These are phyloP conservation scores for Entomobrya proxima DNA, from an alignment of 2,888 invertebrate species.

Conservation along the genomic window DNA sequence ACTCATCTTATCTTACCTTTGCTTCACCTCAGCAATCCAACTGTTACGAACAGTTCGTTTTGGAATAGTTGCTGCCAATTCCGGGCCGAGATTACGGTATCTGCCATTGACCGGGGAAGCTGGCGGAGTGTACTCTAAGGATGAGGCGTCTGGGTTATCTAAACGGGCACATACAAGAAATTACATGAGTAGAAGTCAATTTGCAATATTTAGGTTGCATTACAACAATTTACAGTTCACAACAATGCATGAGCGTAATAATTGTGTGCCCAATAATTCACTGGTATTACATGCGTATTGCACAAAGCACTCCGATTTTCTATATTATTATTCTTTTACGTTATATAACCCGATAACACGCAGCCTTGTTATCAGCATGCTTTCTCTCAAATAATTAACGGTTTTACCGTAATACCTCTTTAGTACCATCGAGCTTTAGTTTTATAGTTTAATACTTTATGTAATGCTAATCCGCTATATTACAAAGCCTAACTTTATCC, in stretches of 20 bases:
- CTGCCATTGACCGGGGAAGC: conserved; percentile 72
- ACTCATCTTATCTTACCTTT: conserved; percentile 59
- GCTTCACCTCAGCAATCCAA: conserved; percentile 71
- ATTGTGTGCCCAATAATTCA: neutral
- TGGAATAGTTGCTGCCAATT: conserved; percentile 75
- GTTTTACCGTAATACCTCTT: conserved; percentile 50
- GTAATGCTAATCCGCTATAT: conserved; percentile 10
- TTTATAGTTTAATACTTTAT: neutral
- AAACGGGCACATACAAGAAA: neutral
- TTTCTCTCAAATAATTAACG: conserved; percentile 48
- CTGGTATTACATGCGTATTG: neutral
- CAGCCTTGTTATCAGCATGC: conserved; percentile 42
- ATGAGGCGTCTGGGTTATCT: conserved; percentile 69
- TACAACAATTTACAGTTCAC: neutral
- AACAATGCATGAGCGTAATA: neutral
- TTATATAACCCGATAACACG: conserved; percentile 10
- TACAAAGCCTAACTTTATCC: neutral
- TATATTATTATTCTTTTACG: neutral
- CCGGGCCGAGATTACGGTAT: conserved; percentile 74
- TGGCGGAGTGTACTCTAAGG: conserved; percentile 73
- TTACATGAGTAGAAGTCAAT: neutral
- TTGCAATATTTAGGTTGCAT: neutral
- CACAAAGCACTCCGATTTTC: neutral
- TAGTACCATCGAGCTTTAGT: neutral
- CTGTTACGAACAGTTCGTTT: conserved; percentile 71